These are phyloP conservation scores for Drosophila pallidifrons DNA, from an alignment of 1,140 invertebrate species.

Conservation along the genomic window DNA sequence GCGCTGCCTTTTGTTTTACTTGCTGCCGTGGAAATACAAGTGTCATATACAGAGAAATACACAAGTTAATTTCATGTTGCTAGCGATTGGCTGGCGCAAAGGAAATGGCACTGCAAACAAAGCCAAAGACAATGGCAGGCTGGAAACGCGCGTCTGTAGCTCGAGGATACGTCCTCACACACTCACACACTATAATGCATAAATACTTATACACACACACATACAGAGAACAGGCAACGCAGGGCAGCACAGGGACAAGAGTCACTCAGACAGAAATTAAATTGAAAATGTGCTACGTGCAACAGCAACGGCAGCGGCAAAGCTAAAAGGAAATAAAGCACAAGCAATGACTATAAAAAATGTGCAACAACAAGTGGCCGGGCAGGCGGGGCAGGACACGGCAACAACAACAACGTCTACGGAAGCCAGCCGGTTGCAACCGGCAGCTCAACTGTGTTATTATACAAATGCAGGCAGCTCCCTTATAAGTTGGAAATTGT, in stretches of 20 bases:
- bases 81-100: constrained; percentile 47
- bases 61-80: constrained; percentile 74
- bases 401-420: constrained; percentile 32
- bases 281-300: constrained; percentile 72
- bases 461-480: constrained; percentile 72
- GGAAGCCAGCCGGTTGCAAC: constrained; percentile 64
- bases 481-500: constrained; percentile 77
- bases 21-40: constrained; percentile 17
- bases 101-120: constrained; percentile 80
- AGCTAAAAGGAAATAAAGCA: constrained; percentile 79
- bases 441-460: constrained; percentile 70
- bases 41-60: constrained; percentile 34
- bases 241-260: constrained; percentile 26
- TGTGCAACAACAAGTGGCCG: constrained; percentile 76
- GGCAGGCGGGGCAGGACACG: constrained; percentile 24
- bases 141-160: constrained; percentile 52
- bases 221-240: not conserved
- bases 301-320: constrained; percentile 38
- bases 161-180: constrained; percentile 47
- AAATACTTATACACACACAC: constrained; percentile 25
- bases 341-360: constrained; percentile 60
- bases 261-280: constrained; percentile 77
- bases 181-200: not conserved
- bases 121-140: constrained; percentile 73
- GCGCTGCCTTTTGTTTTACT: not conserved